Conservation (phyloP, 2,888 invertebrate genomes). For the Zaprionus lineosus region DNA sequence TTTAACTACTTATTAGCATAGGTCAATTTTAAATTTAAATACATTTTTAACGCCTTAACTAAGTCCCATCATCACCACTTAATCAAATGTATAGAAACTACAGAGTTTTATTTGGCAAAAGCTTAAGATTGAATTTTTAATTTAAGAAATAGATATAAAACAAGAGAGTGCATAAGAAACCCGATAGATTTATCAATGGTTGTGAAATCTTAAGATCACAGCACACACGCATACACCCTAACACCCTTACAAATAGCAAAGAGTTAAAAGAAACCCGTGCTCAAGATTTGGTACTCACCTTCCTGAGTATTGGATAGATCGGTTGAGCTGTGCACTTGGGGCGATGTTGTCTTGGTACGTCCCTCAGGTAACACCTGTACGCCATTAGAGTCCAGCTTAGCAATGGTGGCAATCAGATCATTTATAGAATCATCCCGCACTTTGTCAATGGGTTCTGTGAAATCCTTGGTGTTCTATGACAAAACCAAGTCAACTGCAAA, state of each 20-base stretch:
- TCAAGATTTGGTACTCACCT: constrained; percentile 73
- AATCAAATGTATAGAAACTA: too few relatives aligned
- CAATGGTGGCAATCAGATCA: constrained; percentile 93
- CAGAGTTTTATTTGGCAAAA: too few relatives aligned
- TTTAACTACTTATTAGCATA: too few relatives aligned
- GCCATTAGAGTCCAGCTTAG: constrained; percentile 93
- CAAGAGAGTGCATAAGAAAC: too few relatives aligned
- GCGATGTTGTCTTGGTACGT: constrained; percentile 84
- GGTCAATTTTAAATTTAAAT: too few relatives aligned
- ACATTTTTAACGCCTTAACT: too few relatives aligned
- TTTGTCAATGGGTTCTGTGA: constrained; percentile 88
- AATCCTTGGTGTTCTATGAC: constrained; percentile 84
- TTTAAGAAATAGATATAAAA: too few relatives aligned
- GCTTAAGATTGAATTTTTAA: too few relatives aligned
- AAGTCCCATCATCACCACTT: too few relatives aligned
- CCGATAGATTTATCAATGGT: too few relatives aligned
- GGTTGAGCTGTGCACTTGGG: constrained; percentile 90
- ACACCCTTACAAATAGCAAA: constrained; percentile 23
- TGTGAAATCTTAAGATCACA: too few relatives aligned
- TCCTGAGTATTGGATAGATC: constrained; percentile 84
- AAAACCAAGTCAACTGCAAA: neutral
- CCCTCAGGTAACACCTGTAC: constrained; percentile 88
- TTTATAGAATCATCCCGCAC: constrained; percentile 93
- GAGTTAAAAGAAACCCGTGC: neutral
- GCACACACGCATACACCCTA: constrained; percentile 23